Conservation (phyloP, 2,113 vertebrate genomes). For the Pterocles orientalis region DNA sequence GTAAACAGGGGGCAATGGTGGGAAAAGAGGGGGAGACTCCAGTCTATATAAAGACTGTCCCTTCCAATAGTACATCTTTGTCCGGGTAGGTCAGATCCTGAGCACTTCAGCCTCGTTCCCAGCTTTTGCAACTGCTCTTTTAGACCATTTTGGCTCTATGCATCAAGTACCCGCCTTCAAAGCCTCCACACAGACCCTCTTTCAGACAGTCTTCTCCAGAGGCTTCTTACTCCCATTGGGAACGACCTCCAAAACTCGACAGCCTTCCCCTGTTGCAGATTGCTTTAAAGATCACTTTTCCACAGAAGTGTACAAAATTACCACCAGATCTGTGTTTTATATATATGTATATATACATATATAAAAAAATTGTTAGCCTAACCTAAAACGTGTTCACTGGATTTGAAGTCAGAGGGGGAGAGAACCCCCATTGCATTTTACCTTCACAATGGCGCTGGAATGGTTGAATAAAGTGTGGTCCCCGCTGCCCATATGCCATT, state of each 20-base stretch:
- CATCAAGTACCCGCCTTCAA: neutral
- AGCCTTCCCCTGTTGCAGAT: neutral
- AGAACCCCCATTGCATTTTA: slow-evolving; percentile 64
- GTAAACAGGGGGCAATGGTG: neutral
- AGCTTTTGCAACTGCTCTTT: neutral
- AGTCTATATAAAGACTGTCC: neutral
- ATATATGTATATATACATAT: neutral
- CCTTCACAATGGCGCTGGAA: slow-evolving; percentile 76
- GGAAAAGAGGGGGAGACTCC: neutral
- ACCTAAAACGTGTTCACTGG: slow-evolving; percentile 14
- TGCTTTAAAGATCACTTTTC: neutral
- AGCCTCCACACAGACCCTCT: neutral
- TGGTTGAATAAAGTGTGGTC: slow-evolving; percentile 81
- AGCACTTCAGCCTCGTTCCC: neutral
- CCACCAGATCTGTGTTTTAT: neutral
- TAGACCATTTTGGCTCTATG: neutral
- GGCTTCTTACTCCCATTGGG: neutral
- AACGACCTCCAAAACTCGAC: slow-evolving; percentile 1
- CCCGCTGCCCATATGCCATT: slow-evolving; percentile 86
- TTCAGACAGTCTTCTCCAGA: slow-evolving; percentile 1
- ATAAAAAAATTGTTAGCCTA: neutral
- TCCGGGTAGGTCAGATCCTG: neutral
- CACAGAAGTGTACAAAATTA: neutral
- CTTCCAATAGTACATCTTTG: neutral
- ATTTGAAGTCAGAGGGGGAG: slow-evolving; percentile 50